Percentiles rank a stretch among this genome's conserved stretches.
phyloP scores from a whole-genome alignment of 2,113 vertebrate genomes.

The Toxostoma redivivum region DNA sequence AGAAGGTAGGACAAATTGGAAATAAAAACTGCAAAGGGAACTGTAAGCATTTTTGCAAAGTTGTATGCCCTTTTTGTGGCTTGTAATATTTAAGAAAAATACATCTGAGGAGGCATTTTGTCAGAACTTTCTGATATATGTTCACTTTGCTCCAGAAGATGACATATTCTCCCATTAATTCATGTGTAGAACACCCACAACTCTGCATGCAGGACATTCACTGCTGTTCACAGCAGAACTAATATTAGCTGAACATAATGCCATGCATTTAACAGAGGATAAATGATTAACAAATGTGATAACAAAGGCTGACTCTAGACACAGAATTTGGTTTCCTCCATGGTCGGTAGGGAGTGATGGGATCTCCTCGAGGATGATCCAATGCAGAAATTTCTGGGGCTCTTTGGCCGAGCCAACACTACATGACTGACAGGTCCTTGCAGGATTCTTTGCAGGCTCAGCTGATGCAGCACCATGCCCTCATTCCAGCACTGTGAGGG shows the following conservation, averaged over 20 bases:
- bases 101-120: background rate
- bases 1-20: background rate
- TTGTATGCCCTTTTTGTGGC: background rate
- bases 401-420: background rate
- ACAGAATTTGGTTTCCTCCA: background rate
- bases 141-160: background rate
- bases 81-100: background rate
- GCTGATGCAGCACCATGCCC: background rate
- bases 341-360: fast-evolving
- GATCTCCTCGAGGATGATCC: background rate
- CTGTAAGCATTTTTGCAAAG: background rate
- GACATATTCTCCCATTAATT: background rate
- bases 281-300: slow-evolving; percentile 8
- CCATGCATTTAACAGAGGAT: background rate
- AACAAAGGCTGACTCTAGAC: background rate
- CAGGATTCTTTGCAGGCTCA: background rate
- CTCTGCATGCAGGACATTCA: background rate
- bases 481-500: background rate
- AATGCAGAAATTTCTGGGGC: background rate
- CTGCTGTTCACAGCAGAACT: background rate
- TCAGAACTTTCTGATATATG: background rate
- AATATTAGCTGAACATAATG: background rate
- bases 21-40: background rate
- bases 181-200: background rate
- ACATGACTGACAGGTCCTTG: background rate